These are phyloP conservation scores for Vicugna pacos DNA, from an alignment of 2,113 vertebrate genomes.

Conservation along the genomic window DNA sequence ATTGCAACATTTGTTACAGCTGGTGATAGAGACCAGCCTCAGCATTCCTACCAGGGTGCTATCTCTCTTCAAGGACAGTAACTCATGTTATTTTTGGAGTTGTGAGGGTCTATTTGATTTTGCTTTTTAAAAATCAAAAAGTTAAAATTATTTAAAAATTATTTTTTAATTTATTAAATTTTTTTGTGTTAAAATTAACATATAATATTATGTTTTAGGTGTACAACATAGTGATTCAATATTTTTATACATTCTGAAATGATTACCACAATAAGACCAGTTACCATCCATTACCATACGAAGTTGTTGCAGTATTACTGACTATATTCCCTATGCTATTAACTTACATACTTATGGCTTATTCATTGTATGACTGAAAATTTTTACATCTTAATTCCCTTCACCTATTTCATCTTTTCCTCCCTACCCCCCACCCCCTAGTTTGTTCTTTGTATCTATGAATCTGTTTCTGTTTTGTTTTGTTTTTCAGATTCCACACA, in stretches of 20 bases:
- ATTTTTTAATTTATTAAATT: not conserved
- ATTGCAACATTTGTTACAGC: constrained; percentile 51
- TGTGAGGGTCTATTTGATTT: not conserved
- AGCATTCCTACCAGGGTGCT: not conserved
- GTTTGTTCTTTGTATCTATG: not conserved
- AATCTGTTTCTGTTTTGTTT: not conserved
- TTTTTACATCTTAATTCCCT: not conserved
- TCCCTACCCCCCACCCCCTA: not conserved
- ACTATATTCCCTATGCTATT: not conserved
- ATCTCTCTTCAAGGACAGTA: constrained; percentile 28
- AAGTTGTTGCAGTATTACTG: not conserved
- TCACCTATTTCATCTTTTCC: not conserved
- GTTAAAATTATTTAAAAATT: not conserved
- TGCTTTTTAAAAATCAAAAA: not conserved
- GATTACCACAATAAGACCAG: not conserved
- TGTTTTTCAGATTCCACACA: not conserved
- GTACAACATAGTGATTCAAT: not conserved
- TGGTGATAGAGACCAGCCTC: constrained; percentile 11
- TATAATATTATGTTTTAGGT: not conserved
- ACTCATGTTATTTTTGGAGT: constrained; percentile 46
- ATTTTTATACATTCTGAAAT: not conserved
- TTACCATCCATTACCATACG: not conserved
- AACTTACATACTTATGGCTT: not conserved
- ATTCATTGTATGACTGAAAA: not conserved
- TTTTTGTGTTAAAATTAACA: not conserved